Evolutionary conservation across 2,888 invertebrate species (phyloP), one percentile per base, ranked within the genome.

Genomic region (Phyto melanocephala): DNA sequence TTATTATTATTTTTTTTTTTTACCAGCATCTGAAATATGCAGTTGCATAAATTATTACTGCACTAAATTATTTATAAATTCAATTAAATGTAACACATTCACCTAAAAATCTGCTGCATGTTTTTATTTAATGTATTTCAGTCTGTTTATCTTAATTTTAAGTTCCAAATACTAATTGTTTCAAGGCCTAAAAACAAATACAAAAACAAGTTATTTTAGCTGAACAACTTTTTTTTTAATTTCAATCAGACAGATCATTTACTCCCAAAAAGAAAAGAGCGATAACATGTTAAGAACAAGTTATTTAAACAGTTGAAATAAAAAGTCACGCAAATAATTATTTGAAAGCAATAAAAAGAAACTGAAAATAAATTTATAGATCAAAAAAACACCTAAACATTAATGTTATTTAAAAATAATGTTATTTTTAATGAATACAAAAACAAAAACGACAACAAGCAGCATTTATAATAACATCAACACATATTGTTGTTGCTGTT

Each of bases 111-210:
- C n/a, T 5, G 28, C 15, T 47, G 24, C 58, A 17, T 37, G n/a
- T 28, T 45, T 42, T 15, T 54, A 7, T 54, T 42, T 60, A 60
- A 67, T 68, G 20, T 60, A 20, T 37, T 62, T 65, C n/a, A 15
- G 13, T 77, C 54, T 22, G 7, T 63, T 37, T 37, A 56, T 52
- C 54, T 58, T 17, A 22, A 75, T 20, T 54, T 75, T 54, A 42
- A 80, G 72, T 80, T 80, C 60, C 79, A 80, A 80, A 80, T 74
- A 45, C 50, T 74, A 28, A 60, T 80, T 67, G 67, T 80, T 80
- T 80, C 79, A 80, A 80, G 79, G 79, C 72, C 72, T 62, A 60
- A 67, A 67, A 68, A 68, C 60, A 35, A 67, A 80, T 74, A 67
- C 1, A 24, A 72, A 72, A 80, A 80, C 79, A 28, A 62, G 72